A percentile compares a stretch with the other conserved stretches of the same genome.
phyloP scores from a whole-genome alignment of 2,113 vertebrate genomes.

The Isichthys henryi region DNA sequence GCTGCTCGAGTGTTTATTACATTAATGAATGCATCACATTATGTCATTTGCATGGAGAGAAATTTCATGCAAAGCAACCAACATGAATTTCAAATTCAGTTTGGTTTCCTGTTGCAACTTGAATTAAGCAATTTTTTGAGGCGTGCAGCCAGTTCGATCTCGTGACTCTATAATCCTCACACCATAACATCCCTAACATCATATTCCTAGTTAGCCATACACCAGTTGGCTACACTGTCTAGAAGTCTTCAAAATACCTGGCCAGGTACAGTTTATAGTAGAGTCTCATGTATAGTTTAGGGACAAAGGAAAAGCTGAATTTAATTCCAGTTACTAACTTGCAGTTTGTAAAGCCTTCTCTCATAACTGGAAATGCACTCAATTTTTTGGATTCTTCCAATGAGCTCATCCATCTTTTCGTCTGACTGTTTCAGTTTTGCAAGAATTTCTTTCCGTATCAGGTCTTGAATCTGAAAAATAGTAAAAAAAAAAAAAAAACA shows the following conservation, averaged over 20 bases:
- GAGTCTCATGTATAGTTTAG: not conserved
- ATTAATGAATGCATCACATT: not conserved
- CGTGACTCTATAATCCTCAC: not conserved
- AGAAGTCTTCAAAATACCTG: not conserved
- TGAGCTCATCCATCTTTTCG: conserved; percentile 21
- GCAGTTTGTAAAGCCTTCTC: conserved; percentile 7
- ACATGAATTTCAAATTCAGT: not conserved
- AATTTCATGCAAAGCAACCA: not conserved
- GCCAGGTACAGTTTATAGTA: not conserved
- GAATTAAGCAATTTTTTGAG: not conserved
- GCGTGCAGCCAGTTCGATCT: not conserved
- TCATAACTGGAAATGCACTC: conserved; percentile 17
- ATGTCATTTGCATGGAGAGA: not conserved
- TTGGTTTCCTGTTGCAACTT: not conserved
- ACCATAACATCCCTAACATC: not conserved
- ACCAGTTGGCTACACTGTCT: not conserved
- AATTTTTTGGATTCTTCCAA: conserved; percentile 7
- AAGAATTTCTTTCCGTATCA: conserved; percentile 14
- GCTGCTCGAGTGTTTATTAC: not conserved
- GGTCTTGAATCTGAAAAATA: conserved; percentile 20
- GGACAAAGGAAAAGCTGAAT: not conserved
- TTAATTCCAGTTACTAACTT: conserved; percentile 16
- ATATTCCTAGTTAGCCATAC: not conserved
- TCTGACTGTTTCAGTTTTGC: conserved; percentile 12
- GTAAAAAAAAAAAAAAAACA: not conserved